Base-by-base conservation (phyloP, 2,888 invertebrate species). In the Spicauda simplicius region DNA sequence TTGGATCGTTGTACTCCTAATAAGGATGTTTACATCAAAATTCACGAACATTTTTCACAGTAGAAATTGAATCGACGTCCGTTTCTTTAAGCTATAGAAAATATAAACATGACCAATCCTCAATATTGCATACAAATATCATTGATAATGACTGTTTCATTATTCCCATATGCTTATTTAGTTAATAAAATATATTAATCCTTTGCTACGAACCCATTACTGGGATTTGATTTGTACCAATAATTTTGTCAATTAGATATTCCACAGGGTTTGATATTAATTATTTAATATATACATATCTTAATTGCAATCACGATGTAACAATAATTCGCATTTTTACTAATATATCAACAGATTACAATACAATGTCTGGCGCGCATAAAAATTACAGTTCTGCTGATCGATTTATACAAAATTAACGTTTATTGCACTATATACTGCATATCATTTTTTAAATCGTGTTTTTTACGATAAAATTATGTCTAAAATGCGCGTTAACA, bases 241-340 rank as follows among this genome's bases (percentile, higher is more conserved):
- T 91, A 83, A 84, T 87, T 90, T 77, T 74, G 92, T 92, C 92
- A 92, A 92, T 92, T 92, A 91, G 80, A 82, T 80, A 80, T 83
- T 86, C 85, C 88, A 91, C 92, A 92, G 91, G 92, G 92, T 91
- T 86, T 85, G 82, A 76, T 82, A 79, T 81, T 77, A 78, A 82
- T 85, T 87, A 74, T 88, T 85, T 80, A 81, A 67, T 61, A 77
- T 83, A 81, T 76, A 86, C 85, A 88, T 88, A 89, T 86, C 84
- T 82, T 78, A 77, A 80, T 85, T 76, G 73, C 45, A 68, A 75
- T 76, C 76, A 76, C 71, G 50, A 57, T 70, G 64, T 41, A 56
- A 60, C 48, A 48, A 16, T 16, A 16, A 16, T 48, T 48, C 48
- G 48, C 48, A 16, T 48, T 2, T 50, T 48, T 48, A 7, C 16